Percentiles rank a stretch among this genome's conserved stretches.
phyloP scores from a whole-genome alignment of 92 coral and sea anemone species.

The Zoanthus sansibaricus region DNA sequence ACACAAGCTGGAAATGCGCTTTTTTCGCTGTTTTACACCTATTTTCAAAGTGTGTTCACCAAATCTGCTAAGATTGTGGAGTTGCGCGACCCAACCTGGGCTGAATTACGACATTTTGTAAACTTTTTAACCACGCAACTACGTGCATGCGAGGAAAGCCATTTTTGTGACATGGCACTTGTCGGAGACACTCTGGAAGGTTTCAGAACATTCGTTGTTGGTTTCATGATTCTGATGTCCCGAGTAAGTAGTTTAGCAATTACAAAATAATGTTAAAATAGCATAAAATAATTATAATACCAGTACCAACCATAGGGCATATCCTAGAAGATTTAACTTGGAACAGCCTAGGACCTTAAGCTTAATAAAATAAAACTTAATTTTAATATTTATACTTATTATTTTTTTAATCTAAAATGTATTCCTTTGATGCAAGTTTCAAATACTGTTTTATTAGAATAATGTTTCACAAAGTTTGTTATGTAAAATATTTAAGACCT shows the following conservation, averaged over 20 bases:
- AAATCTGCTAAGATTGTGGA: too few relatives aligned
- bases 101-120: constrained; percentile 87
- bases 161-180: constrained; percentile 74
- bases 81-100: constrained; percentile 92
- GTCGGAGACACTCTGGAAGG: constrained; percentile 88
- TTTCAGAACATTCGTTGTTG: constrained; percentile 85
- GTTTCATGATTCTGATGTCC: constrained; percentile 88
- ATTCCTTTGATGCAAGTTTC: too few relatives aligned
- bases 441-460: too few relatives aligned
- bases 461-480: too few relatives aligned
- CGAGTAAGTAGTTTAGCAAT: constrained; percentile 62
- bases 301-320: neutral
- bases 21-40: too few relatives aligned
- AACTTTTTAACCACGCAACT: constrained; percentile 90
- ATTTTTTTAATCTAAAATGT: too few relatives aligned
- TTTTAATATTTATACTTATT: too few relatives aligned
- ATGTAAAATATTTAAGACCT: too few relatives aligned
- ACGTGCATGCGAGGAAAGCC: constrained; percentile 82
- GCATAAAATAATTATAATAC: too few relatives aligned
- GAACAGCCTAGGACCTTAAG: neutral
- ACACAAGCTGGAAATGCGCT: too few relatives aligned
- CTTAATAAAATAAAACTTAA: too few relatives aligned
- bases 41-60: too few relatives aligned
- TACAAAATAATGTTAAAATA: neutral
- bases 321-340: neutral